Percentiles rank a stretch among this genome's conserved stretches.
phyloP scores from a whole-genome alignment of 2,113 vertebrate species.

The Cyrtonyx montezumae region DNA sequence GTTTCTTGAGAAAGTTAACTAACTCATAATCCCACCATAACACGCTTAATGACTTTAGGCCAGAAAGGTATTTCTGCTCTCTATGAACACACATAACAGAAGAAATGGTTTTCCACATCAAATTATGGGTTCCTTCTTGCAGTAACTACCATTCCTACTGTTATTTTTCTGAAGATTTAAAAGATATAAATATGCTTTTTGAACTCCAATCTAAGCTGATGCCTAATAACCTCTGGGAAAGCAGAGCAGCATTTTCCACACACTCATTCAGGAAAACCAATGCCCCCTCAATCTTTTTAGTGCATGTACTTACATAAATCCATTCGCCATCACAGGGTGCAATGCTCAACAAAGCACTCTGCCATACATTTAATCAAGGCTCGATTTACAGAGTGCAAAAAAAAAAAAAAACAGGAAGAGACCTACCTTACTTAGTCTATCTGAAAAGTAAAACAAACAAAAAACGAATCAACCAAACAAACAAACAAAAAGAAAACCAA shows the following conservation, averaged over 20 bases:
- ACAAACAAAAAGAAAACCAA: neutral
- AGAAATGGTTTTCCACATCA: neutral
- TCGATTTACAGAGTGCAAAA: neutral
- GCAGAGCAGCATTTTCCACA: neutral
- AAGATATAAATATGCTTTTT: neutral
- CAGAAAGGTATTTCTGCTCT: neutral
- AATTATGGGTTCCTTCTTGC: neutral
- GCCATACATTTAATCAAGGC: neutral
- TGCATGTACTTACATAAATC: neutral
- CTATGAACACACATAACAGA: neutral
- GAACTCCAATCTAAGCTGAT: neutral
- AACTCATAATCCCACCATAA: neutral
- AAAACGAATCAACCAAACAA: neutral
- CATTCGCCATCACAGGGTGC: neutral
- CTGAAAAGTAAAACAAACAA: neutral
- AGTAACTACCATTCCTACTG: neutral
- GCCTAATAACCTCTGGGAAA: neutral
- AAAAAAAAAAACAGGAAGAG: neutral
- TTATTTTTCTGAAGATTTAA: conserved; percentile 1
- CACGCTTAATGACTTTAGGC: neutral
- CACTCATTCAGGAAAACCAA: neutral
- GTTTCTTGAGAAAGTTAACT: neutral
- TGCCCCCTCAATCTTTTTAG: neutral
- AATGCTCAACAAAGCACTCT: neutral
- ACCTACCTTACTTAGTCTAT: neutral